Base-by-base conservation (phyloP, 2,797 vertebrate genomes). In the Lepidocolaptes lacrymiger region DNA sequence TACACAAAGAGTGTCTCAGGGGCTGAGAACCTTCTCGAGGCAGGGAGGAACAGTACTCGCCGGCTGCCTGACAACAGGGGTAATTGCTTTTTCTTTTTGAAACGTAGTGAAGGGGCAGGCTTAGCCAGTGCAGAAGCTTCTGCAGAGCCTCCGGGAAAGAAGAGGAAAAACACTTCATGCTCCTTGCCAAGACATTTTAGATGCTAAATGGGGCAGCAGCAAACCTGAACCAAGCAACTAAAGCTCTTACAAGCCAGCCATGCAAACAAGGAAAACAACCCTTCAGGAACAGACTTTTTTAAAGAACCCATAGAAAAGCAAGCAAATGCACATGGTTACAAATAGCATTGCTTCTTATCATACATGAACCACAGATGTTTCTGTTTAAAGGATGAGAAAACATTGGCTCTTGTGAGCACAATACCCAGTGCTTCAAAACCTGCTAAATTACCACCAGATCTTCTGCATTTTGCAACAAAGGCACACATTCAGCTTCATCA, bases 51-150 rank as follows among this genome's bases (percentile, higher is more conserved):
- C 67, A 49, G 80, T 91, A 93, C 51, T 94, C 0, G 1, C 32
- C 24, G 1, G 54, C 63, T 94, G 76, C 72, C 80, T 95, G 96
- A 96, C 90, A 96, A 91, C 32, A 94, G 67, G 88, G 88, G 77
- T 86, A 97, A 96, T 94, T 95, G 93, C 84, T 96, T 97, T 95
- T 96, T 93, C 66, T 91, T 81, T 94, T 77, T 89, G 49, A 94
- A 93, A 73, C 82, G 81, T 27, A 73, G 66, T 12, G 73, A 92
- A 93, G 37, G 58, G 56, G 61, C 73, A 89, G 76, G 49, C 76
- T 90, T 77, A 95, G 86, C 75, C 81, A 73, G 41, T 16, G 71
- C 93, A 85, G 74, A 62, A 54, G 74, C 34, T 83, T 66, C 59
- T 22, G 7, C 72, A 88, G 56, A 94, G 85, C 78, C 95, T 97